Evolutionary conservation across 2,888 invertebrate genomes (phyloP).

Genomic region (Taenaris catops): DNA sequence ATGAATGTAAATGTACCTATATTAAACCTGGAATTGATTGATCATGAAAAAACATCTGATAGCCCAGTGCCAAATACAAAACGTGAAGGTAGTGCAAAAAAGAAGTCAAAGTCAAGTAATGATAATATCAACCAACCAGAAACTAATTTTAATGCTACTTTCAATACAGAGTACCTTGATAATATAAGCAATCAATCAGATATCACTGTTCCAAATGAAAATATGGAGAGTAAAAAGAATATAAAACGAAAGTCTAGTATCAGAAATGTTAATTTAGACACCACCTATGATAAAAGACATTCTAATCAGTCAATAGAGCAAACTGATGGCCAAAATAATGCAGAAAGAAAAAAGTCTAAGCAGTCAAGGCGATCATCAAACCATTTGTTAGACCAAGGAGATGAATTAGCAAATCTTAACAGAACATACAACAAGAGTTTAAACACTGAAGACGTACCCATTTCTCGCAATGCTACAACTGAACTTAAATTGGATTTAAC

Average conservation of each 20-base stretch:
- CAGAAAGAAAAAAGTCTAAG: constrained; percentile 7
- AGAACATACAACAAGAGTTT: constrained; percentile 23
- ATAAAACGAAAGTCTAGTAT: no score
- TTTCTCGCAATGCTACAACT: constrained; percentile 10
- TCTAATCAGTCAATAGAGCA: constrained; percentile 11
- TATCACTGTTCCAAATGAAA: no score
- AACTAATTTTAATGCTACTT: constrained; percentile 22
- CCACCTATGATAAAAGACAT: constrained; percentile 20
- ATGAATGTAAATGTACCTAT: no score
- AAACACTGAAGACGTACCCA: background rate
- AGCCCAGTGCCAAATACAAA: no score
- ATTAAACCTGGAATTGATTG: no score
- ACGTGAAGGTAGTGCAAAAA: background rate
- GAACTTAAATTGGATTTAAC: constrained; percentile 32
- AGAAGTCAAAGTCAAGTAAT: constrained; percentile 16
- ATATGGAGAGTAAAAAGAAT: no score
- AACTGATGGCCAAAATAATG: background rate
- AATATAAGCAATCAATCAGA: constrained; percentile 1
- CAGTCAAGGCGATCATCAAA: constrained; percentile 2
- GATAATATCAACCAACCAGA: constrained; percentile 1
- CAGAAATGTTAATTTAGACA: constrained; percentile 5
- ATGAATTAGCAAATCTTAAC: constrained; percentile 13
- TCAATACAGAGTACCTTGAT: constrained; percentile 23
- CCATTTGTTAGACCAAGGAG: constrained; percentile 1
- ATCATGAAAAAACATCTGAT: no score